A percentile compares a stretch with the other conserved stretches of the same genome.
These are phyloP conservation scores for Hydrophis major DNA, from an alignment of 2,797 vertebrate species.

Conservation along the genomic window DNA sequence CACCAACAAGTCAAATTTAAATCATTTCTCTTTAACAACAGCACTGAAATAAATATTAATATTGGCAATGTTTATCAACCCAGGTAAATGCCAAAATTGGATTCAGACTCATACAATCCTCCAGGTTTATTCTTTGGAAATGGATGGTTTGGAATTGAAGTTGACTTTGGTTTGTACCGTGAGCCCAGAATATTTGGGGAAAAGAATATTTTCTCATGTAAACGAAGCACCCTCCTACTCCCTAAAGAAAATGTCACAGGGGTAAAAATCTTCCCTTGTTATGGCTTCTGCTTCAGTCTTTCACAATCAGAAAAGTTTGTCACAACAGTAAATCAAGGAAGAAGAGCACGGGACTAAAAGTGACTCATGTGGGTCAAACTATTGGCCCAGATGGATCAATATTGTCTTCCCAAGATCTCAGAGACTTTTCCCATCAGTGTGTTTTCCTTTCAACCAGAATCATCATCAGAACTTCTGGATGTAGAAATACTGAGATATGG, in stretches of 20 bases:
- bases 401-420: neutral
- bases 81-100: neutral
- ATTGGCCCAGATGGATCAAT: neutral
- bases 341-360: neutral
- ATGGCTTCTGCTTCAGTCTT: neutral
- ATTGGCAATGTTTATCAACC: neutral
- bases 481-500: too few relatives aligned
- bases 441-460: neutral
- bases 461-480: neutral
- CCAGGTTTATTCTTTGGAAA: conserved; percentile 45
- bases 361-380: neutral
- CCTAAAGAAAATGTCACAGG: neutral
- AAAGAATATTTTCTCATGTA: too few relatives aligned
- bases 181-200: neutral
- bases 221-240: too few relatives aligned
- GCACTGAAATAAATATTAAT: neutral
- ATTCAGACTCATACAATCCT: conserved; percentile 26
- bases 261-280: neutral
- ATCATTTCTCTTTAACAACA: neutral
- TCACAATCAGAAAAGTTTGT: neutral
- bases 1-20: conserved; percentile 49
- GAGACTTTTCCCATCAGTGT: neutral
- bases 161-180: neutral
- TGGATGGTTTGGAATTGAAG: conserved; percentile 46
- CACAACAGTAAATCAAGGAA: neutral